Conservation (phyloP, 2,797 vertebrate species). For the Sorex maritimensis region DNA sequence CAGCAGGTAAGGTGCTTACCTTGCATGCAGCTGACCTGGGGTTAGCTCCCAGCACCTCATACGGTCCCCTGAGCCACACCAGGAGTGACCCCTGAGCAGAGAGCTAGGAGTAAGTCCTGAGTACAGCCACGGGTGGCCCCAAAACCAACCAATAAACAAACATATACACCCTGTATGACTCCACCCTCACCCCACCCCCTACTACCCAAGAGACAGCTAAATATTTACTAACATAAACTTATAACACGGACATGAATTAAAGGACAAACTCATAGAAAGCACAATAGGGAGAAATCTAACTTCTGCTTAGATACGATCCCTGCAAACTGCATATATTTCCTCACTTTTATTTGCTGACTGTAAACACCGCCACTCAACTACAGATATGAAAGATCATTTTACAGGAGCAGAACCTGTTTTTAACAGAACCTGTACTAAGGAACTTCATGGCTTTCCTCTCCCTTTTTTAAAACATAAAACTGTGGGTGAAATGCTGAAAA, state of each 20-base stretch:
- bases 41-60: no score
- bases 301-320: background rate
- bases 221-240: constrained; percentile 37
- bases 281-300: background rate
- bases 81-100: no score
- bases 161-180: no score
- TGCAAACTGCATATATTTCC: background rate
- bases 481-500: constrained; percentile 30
- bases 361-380: constrained; percentile 6
- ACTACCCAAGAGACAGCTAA: background rate
- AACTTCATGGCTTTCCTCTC: constrained; percentile 33
- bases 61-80: no score
- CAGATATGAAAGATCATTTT: constrained; percentile 38
- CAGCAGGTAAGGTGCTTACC: no score
- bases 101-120: no score
- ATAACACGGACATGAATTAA: constrained; percentile 22
- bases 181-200: no score
- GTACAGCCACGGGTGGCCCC: no score
- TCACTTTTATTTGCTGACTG: constrained; percentile 27
- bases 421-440: constrained; percentile 40
- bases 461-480: constrained; percentile 53
- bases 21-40: no score
- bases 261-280: constrained; percentile 33
- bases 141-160: no score
- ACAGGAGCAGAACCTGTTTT: background rate